These are phyloP conservation scores for Chrysolina haemoptera DNA, from an alignment of 2,888 invertebrate species.

Conservation along the genomic window DNA sequence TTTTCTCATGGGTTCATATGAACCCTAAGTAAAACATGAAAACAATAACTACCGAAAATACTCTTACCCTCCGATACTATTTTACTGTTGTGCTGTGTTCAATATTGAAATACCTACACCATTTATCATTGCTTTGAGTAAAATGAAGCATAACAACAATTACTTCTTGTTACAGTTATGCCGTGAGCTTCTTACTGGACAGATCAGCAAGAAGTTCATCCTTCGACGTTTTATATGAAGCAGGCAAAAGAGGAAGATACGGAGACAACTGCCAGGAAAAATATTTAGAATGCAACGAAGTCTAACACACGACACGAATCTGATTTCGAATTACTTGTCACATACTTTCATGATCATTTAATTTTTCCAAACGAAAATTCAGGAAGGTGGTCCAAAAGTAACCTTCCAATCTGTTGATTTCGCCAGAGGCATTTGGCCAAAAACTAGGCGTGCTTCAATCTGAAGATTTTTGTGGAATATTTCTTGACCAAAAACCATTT, in stretches of 20 bases:
- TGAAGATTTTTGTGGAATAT: background rate
- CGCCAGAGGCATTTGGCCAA: background rate
- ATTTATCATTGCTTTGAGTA: no score
- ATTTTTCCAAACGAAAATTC: background rate
- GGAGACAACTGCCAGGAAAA: constrained; percentile 89
- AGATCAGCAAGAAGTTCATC: constrained; percentile 79
- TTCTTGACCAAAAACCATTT: background rate
- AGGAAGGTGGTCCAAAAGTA: background rate
- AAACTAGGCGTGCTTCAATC: background rate
- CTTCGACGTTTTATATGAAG: constrained; percentile 87
- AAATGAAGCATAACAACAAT: background rate
- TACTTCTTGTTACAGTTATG: constrained; percentile 76
- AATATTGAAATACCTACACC: no score
- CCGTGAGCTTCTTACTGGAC: constrained; percentile 88
- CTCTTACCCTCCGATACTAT: no score
- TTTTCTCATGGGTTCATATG: no score
- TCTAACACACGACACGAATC: constrained; percentile 67
- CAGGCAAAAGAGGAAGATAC: constrained; percentile 87
- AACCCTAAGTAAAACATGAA: no score
- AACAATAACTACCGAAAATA: no score
- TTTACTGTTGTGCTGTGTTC: no score
- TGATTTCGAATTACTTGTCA: background rate
- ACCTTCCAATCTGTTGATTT: background rate
- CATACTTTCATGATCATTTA: background rate
- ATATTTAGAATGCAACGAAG: constrained; percentile 91